These are phyloP conservation scores for Limosa lapponica DNA, from an alignment of 2,797 vertebrate species.

Conservation along the genomic window DNA sequence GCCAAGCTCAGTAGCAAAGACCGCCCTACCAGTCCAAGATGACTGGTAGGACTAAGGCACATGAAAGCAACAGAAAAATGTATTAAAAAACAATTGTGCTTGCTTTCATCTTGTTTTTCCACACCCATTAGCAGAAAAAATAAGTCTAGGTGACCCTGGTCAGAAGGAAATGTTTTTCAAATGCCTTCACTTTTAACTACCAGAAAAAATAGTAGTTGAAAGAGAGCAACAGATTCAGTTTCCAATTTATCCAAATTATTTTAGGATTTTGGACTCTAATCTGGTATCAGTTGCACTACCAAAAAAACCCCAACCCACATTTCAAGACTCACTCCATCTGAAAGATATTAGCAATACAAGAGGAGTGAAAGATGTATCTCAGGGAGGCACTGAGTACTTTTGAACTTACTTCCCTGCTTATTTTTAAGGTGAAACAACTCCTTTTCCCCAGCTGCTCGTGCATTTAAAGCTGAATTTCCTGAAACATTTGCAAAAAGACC, in stretches of 20 bases:
- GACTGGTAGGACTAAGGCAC: background rate
- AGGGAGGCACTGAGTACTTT: background rate
- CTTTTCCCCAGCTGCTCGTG: background rate
- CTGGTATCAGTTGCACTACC: background rate
- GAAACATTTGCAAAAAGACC: background rate
- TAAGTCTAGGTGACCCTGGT: slow-evolving; percentile 11
- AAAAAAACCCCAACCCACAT: background rate
- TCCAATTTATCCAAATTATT: slow-evolving; percentile 35
- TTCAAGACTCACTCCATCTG: background rate
- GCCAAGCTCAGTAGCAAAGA: background rate
- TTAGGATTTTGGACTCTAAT: slow-evolving; percentile 20
- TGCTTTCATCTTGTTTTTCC: slow-evolving; percentile 55
- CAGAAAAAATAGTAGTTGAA: background rate
- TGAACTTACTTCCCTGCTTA: background rate
- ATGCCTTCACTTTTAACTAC: slow-evolving; percentile 34
- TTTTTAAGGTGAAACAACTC: background rate
- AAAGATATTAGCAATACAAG: background rate
- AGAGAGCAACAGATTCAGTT: background rate
- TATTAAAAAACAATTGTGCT: background rate
- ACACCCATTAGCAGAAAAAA: background rate
- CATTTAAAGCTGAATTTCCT: background rate
- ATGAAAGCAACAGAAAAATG: slow-evolving; percentile 21
- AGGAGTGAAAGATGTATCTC: background rate
- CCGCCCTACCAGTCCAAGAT: background rate
- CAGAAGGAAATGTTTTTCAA: slow-evolving; percentile 26